These are phyloP conservation scores for Xiphophorus birchmanni DNA, from an alignment of 2,797 vertebrate species.

Conservation along the genomic window DNA sequence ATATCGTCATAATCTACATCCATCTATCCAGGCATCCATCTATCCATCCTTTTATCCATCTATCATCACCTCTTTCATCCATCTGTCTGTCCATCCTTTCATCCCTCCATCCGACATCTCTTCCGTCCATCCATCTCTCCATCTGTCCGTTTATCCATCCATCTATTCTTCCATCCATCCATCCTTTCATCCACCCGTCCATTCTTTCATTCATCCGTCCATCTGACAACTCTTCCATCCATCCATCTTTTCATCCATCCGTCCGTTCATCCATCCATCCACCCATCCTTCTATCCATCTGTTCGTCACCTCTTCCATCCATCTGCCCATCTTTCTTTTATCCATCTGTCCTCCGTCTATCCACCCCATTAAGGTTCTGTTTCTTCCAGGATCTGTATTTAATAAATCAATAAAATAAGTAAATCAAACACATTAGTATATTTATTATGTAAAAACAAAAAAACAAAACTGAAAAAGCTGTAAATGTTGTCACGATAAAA, in stretches of 20 bases:
- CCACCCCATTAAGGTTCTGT: not conserved
- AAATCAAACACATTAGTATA: not conserved
- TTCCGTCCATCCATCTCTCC: not conserved
- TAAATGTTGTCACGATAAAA: not conserved
- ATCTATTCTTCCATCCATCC: not conserved
- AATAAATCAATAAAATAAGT: not conserved
- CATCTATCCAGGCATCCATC: not conserved
- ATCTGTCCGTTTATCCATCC: not conserved
- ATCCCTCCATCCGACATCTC: too few relatives aligned
- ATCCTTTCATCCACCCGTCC: too few relatives aligned
- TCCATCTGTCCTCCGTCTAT: not conserved
- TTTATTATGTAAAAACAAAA: not conserved
- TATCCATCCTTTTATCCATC: not conserved
- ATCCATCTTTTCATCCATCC: not conserved
- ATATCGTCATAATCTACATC: not conserved
- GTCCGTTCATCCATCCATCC: not conserved
- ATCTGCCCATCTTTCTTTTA: not conserved
- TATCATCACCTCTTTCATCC: not conserved
- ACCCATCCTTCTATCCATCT: rapidly evolving
- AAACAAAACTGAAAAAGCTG: not conserved
- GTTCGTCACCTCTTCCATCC: not conserved
- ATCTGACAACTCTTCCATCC: not conserved
- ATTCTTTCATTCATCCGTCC: not conserved
- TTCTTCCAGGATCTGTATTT: not conserved
- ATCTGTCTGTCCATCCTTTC: not conserved